Evolutionary conservation across 2,888 invertebrate genomes (phyloP), one percentile per base, ranked within the genome.

Genomic region (Thymelicus lineola): DNA sequence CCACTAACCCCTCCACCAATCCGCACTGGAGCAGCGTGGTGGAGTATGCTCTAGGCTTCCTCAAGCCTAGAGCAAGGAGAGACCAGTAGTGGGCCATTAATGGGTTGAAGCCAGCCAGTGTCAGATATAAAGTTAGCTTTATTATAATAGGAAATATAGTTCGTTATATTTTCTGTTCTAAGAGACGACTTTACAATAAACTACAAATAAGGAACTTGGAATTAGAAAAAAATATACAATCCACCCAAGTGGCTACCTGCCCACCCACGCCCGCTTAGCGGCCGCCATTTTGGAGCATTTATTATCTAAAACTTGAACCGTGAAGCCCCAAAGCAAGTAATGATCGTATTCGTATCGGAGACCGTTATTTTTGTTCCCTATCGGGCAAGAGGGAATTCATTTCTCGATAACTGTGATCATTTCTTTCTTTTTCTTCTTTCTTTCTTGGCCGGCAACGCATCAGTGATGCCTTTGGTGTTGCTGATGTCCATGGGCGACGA

Each of bases 301-400:
- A 66, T 58, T n/a, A 59, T 65, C 65, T 66, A 66, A 66, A 66
- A 59, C 59, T 59, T 59, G 59, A 66, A 59, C 66, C 66, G 59
- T 59, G 59, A 66, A 66, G 20, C 59, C 38, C 66, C 59, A 66
- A 59, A 58, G 10, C 50, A 7, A 50, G 42, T 12, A 42, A 42
- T 12, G 10, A 10, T 42, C 50, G 50, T 50, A 50, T 50, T 50
- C 17, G 36, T 48, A 48, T 48, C 20, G 38, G 35, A 14, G 48
- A 59, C 59, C 66, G 66, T 59, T 66, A 66, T 66, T 66, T 66
- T 66, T 66, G 59, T 66, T 59, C 12, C 45, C 66, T 46, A 36
- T 36, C 48, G 66, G 45, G 48, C 55, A 17, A 15, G 48, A 48
- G 50, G 46, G 48, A 36, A 48, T 17, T 66, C 7, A 66, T 36